A percentile compares a stretch with the other conserved stretches of the same genome.
Evolutionary conservation across 2,113 vertebrate genomes (phyloP).

Genomic region (Phycodurus eques): DNA sequence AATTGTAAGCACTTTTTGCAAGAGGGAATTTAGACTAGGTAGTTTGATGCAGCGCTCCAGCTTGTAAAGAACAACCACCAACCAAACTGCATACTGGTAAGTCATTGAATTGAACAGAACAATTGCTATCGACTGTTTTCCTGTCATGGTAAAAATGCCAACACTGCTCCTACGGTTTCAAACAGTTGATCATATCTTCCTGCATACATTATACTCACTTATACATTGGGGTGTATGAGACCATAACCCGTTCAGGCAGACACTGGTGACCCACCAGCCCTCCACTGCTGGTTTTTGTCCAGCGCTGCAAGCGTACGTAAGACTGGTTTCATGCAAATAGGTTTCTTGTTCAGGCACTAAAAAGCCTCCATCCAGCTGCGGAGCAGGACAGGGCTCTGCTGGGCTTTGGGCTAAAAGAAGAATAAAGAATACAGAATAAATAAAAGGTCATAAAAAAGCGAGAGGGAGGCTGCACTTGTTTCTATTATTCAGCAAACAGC

Average conservation of each 20-base stretch:
- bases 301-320: conserved; percentile 2
- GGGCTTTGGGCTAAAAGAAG: neutral
- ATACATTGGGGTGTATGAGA: conserved; percentile 8
- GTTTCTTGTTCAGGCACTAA: neutral
- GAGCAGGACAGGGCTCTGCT: neutral
- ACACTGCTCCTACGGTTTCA: neutral
- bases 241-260: conserved; percentile 14
- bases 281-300: conserved; percentile 7
- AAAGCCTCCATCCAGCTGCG: conserved; percentile 6
- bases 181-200: neutral
- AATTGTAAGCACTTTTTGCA: neutral
- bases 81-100: neutral
- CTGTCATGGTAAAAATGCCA: neutral
- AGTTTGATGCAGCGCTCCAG: neutral
- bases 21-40: neutral
- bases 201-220: neutral
- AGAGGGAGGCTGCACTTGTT: neutral
- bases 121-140: neutral
- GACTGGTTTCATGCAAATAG: neutral
- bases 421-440: neutral
- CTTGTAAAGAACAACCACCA: neutral
- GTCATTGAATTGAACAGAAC: neutral
- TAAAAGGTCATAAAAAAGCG: neutral
- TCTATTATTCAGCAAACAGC: neutral
- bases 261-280: conserved; percentile 19